Evolutionary conservation across 2,797 vertebrate species (phyloP).

Genomic region (Tapera naevia): DNA sequence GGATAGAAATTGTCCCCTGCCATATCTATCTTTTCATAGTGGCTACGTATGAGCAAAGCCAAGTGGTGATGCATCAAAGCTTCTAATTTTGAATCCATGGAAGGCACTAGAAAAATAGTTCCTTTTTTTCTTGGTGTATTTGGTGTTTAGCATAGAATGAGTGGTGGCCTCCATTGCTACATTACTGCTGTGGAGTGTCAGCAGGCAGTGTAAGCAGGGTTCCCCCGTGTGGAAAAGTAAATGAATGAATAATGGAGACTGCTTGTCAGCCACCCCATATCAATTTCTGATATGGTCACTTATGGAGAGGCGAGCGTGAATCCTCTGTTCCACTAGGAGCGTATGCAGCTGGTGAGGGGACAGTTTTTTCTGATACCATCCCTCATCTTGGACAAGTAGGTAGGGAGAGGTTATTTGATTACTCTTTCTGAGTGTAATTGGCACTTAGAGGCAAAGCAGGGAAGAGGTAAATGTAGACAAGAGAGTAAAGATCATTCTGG

Average conservation of each 20-base stretch:
- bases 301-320: not conserved
- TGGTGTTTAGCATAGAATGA: not conserved
- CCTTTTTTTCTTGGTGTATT: not conserved
- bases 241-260: not conserved
- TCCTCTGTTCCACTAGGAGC: not conserved
- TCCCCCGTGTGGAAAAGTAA: not conserved
- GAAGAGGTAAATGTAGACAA: not conserved
- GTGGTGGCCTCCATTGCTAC: not conserved
- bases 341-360: not conserved
- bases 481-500: not conserved
- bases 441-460: not conserved
- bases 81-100: not conserved
- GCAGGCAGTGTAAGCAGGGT: not conserved
- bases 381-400: not conserved
- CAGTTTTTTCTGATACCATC: not conserved
- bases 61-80: not conserved
- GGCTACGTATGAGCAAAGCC: fast-evolving
- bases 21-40: not conserved
- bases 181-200: not conserved
- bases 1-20: not conserved
- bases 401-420: not conserved
- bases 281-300: not conserved
- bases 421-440: not conserved
- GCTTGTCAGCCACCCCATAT: fast-evolving
- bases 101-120: not conserved